Evolutionary conservation across 2,888 invertebrate species (phyloP), one percentile per base, ranked within the genome.

Genomic region (Dynastes grantii): DNA sequence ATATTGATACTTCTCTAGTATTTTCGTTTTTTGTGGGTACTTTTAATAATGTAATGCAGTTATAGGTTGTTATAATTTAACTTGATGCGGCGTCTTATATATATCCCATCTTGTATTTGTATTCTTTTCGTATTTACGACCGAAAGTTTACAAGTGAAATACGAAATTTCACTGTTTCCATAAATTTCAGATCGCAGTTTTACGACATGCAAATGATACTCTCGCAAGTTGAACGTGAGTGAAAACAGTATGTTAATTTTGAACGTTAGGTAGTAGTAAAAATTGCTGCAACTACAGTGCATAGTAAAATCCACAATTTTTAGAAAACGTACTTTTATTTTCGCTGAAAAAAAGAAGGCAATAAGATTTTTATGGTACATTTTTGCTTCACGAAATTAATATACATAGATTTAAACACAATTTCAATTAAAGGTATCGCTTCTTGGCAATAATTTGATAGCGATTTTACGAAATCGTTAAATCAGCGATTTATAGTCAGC

Each of bases 221-320:
- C 45, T 45, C 45, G 32, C 29, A 61, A 27, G 27, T 63, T 32
- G 29, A 32, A 63, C 29, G 63, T 63, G 63, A 32, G 63, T 63
- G 63, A 63, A 63, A 63, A 63, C 13, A 32, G 4, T 32, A 63
- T 63, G 63, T 32, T 32, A 63, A 63, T 63, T 63, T 63, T 63
- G n/a, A 16, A 55, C 16, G 55, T 55, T n/a, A 45, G 8, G 45
- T 45, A 11, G 3, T 32, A 2, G 32, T 32, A 63, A 29, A 63
- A 11, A n/a, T 55, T 13, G 32, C 32, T 5, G 29, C n/a, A 32
- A 11, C 32, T 6, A 2, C 8, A 13, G 1, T 32, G 63, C 63
- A 32, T 29, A 32, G 5, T 0, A 32, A 63, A 63, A 32, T 27
- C 27, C 13, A 5, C 8, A 63, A 32, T 13, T 63, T 9, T 11